A percentile compares a stretch with the other conserved stretches of the same genome.
phyloP scores from a whole-genome alignment of 2,888 invertebrate species.

The Lasioglossum lativentre region DNA sequence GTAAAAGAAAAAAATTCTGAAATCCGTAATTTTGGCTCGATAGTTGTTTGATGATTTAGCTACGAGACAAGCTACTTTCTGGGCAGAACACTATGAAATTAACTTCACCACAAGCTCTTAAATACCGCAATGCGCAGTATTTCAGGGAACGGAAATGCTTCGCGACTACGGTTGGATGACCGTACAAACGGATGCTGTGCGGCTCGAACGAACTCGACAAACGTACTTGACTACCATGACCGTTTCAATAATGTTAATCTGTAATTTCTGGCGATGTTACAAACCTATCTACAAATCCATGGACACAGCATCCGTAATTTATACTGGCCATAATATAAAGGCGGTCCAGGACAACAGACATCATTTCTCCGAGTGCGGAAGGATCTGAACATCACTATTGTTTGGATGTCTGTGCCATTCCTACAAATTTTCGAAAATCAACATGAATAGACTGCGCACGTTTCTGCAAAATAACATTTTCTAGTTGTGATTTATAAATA shows the following conservation, averaged over 20 bases:
- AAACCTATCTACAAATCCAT: neutral
- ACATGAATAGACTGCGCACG: neutral
- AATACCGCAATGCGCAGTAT: constrained; percentile 15
- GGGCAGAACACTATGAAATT: neutral
- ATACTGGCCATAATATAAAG: neutral
- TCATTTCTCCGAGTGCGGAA: neutral
- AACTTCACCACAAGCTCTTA: constrained; percentile 5
- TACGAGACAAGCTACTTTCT: neutral
- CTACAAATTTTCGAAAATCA: neutral
- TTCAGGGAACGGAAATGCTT: constrained; percentile 8
- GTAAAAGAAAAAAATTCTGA: too few relatives aligned
- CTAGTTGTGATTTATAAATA: neutral
- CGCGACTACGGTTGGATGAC: constrained; percentile 2
- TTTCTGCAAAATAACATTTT: neutral
- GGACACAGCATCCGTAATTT: neutral
- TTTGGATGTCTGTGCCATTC: neutral
- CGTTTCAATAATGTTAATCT: constrained; percentile 14
- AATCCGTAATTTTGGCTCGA: neutral
- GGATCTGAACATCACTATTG: neutral
- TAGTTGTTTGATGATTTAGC: neutral
- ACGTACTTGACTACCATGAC: neutral
- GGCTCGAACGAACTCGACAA: constrained; percentile 1
- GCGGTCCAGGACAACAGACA: neutral
- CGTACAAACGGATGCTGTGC: neutral
- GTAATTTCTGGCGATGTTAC: neutral